Evolutionary conservation across 2,888 invertebrate genomes (phyloP), one percentile per base, ranked within the genome.

Genomic region (Aspidiotus destructor): DNA sequence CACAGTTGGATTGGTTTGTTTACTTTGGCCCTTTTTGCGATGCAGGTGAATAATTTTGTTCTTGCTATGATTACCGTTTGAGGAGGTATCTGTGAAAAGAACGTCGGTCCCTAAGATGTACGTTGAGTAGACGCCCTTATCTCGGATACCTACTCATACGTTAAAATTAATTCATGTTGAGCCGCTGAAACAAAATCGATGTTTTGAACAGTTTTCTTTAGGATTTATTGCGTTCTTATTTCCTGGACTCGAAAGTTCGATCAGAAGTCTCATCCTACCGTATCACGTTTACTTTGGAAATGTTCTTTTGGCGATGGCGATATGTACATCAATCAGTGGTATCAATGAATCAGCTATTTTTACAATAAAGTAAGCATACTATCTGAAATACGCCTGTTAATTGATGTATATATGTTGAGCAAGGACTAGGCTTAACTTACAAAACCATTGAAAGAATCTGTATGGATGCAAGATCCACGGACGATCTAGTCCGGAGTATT

Each of bases 1-100:
- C 91, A 92, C 77, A 88, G 88, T 70, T 92, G 91, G 91, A 75
- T 92, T 63, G 92, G 92, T 9, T 75, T 91, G 17, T 78, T 81
- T 13, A 84, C 86, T 13, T 83, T 89, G 11, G 82, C 88, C 70
- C 77, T 90, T 72, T 92, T 89, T 77, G 79, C 82, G 52, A 78
- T 83, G 67, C 90, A 91, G 81, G 87, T 87, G 77, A 28, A 11
- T 52, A 28, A 28, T 28, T 28, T 28, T 28, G 28, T 28, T 3
- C 28, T n/a, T n/a, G n/a, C n/a, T n/a, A n/a, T n/a, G n/a, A n/a
- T n/a, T n/a, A n/a, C n/a, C n/a, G n/a, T n/a, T n/a, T n/a, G n/a
- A n/a, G n/a, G n/a, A n/a, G n/a, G n/a, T n/a, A n/a, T n/a, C n/a
- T n/a, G n/a, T n/a, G n/a, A n/a, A n/a, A n/a, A n/a, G n/a, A n/a